Base-by-base conservation (phyloP, 2,113 vertebrate species). In the Halcyon malimbica region DNA sequence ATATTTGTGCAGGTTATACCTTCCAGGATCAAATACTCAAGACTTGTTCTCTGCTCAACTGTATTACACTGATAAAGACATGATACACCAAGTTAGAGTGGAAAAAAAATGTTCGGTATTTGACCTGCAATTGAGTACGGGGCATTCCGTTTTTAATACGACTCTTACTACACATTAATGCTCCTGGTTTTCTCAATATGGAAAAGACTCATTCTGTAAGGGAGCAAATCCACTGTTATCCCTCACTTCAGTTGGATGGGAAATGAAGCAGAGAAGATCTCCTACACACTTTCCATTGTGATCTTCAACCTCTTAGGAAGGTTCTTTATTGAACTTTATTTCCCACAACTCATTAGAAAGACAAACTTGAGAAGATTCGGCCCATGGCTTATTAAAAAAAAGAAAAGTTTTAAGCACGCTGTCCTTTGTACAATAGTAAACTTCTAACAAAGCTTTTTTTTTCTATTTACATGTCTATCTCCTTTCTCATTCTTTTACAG, bases 161-260 rank as follows among this genome's bases (percentile, higher is more conserved):
- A 19, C 6, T 57, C 16, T 35, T 16, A 33, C 33, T 28, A 28
- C n/a, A 63, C 13, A 41, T 56, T 41, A 57, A 53, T n/a, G 13
- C 5, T 65, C 14, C 23, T 17, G 16, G 6, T 70, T 69, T 69
- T 29, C 17, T 76, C 4, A 17, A 13, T 25, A 70, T 5, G 16
- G 71, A 83, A 90, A 54, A 9, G 13, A 39, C 1, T 51, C 11
- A 9, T 41, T 50, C 39, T 17, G 5, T 48, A 53, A 48, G 29
- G 73, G 33, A 28, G 7, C 17, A 65, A 69, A 69, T 42, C 6
- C n/a, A 83, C 20, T 6, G 5, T 15, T 53, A 62, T 39, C 21
- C 5, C 31, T 83, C 21, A 53, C 25, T 56, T 69, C 41, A 54
- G 0, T 11, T 11, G 44, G 28, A 59, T 0, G 1, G 53, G 17